phyloP scores from a whole-genome alignment of 1,140 invertebrate genomes.

The Fragariocoptes setiger region DNA sequence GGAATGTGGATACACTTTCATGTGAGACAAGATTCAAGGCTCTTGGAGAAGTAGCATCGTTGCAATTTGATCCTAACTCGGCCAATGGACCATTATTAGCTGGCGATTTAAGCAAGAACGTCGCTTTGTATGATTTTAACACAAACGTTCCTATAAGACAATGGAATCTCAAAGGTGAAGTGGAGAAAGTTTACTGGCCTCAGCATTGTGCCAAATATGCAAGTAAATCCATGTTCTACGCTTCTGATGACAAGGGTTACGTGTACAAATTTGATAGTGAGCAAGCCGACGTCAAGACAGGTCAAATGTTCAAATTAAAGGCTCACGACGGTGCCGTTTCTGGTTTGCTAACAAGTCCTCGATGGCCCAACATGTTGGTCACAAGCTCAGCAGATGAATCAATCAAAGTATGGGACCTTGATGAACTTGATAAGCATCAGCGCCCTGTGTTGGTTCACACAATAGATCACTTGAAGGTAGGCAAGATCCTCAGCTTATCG shows the following conservation, averaged over 20 bases:
- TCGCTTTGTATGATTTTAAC: conserved; percentile 6
- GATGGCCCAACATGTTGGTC: conserved; percentile 32
- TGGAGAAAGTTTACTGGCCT: conserved; percentile 66
- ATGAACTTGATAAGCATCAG: conserved; percentile 14
- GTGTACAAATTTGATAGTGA: conserved; percentile 46
- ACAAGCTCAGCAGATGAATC: conserved; percentile 35
- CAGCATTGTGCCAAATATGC: too few relatives aligned
- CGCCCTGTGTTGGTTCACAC: conserved; percentile 5
- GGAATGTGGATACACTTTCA: conserved; percentile 52
- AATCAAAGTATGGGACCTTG: conserved; percentile 46
- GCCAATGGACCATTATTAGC: conserved; percentile 45
- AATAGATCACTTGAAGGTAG: conserved; percentile 10
- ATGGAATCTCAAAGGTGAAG: conserved; percentile 41
- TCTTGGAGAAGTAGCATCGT: conserved; percentile 28
- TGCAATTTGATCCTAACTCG: conserved; percentile 28
- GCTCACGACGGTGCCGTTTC: conserved; percentile 50
- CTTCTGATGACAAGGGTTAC: conserved; percentile 40
- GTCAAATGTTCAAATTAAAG: conserved; percentile 37
- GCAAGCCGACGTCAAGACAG: conserved; percentile 22
- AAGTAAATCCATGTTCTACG: conserved; percentile 35
- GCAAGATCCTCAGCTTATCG: conserved; percentile 26
- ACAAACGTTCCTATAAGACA: conserved; percentile 17
- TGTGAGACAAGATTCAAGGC: conserved; percentile 34
- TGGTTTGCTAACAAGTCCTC: conserved; percentile 24
- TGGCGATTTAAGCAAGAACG: conserved; percentile 32